Percentiles rank a stretch among this genome's conserved stretches.
These are phyloP conservation scores for Nymphalis io DNA, from an alignment of 1,140 invertebrate genomes.

Conservation along the genomic window DNA sequence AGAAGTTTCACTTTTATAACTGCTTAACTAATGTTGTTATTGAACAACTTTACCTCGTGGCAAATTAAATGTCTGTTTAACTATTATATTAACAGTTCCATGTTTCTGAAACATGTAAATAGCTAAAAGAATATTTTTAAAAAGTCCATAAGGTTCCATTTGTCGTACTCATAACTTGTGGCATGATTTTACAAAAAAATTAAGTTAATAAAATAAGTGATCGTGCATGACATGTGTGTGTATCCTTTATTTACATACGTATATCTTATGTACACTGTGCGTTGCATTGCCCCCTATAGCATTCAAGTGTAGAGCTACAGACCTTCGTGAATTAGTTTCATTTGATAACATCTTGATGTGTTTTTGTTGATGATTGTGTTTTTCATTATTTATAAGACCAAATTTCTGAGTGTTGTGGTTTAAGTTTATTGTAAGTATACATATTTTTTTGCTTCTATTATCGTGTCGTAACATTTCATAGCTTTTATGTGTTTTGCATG, in stretches of 20 bases:
- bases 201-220: not conserved
- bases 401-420: not conserved
- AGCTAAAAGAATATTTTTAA: not conserved
- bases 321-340: conserved; percentile 51
- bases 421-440: conserved; percentile 9
- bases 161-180: not conserved
- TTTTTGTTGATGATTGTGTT: no score
- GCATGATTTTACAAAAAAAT: conserved; percentile 11
- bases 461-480: conserved; percentile 29
- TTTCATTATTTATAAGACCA: conserved; percentile 16
- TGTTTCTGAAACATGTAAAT: not conserved
- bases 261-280: conserved; percentile 52
- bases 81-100: not conserved
- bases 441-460: conserved; percentile 22
- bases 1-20: conserved; percentile 1
- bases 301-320: conserved; percentile 72
- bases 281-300: conserved; percentile 69
- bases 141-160: no score
- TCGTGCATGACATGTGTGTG: conserved; percentile 16
- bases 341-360: conserved; percentile 19
- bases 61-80: not conserved
- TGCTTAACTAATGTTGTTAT: not conserved
- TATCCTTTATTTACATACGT: conserved; percentile 11
- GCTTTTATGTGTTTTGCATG: conserved; percentile 49
- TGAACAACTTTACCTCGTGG: not conserved